Conservation (phyloP, 2,113 vertebrate genomes). For the Mobula hypostoma region DNA sequence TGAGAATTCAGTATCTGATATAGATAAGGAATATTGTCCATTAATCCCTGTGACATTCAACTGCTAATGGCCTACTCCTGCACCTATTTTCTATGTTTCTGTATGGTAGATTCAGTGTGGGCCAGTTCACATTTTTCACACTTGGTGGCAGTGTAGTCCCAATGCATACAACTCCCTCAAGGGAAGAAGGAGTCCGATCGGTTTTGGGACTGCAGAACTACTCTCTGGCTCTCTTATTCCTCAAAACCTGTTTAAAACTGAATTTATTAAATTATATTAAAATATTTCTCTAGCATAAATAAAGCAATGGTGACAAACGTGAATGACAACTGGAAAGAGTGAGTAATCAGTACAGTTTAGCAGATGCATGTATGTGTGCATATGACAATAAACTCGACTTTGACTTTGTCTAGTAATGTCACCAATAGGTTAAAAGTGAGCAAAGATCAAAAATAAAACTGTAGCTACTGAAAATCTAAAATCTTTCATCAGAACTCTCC, state of each 20-base stretch:
- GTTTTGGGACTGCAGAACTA: neutral
- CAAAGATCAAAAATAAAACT: too few species aligned
- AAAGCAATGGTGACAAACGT: neutral
- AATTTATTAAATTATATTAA: neutral
- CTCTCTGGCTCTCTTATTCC: neutral
- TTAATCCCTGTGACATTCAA: neutral
- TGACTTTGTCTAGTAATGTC: too few species aligned
- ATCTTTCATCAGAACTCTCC: too few species aligned
- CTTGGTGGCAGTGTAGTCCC: slow-evolving; percentile 19
- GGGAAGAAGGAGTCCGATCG: too few species aligned
- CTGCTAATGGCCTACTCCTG: too few species aligned
- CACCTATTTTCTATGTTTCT: neutral
- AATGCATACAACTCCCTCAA: neutral
- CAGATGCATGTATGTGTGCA: too few species aligned
- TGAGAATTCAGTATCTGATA: neutral
- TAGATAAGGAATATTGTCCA: neutral
- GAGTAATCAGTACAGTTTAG: too few species aligned
- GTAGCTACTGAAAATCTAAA: too few species aligned
- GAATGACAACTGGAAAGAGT: neutral
- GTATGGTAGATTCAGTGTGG: too few species aligned
- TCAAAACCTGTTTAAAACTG: neutral
- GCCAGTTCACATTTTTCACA: neutral
- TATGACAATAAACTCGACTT: too few species aligned
- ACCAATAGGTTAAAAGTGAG: too few species aligned
- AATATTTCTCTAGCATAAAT: neutral